A percentile compares a stretch with the other conserved stretches of the same genome.
These are phyloP conservation scores for Unio pictorum DNA, from an alignment of 2,888 invertebrate genomes.

Conservation along the genomic window DNA sequence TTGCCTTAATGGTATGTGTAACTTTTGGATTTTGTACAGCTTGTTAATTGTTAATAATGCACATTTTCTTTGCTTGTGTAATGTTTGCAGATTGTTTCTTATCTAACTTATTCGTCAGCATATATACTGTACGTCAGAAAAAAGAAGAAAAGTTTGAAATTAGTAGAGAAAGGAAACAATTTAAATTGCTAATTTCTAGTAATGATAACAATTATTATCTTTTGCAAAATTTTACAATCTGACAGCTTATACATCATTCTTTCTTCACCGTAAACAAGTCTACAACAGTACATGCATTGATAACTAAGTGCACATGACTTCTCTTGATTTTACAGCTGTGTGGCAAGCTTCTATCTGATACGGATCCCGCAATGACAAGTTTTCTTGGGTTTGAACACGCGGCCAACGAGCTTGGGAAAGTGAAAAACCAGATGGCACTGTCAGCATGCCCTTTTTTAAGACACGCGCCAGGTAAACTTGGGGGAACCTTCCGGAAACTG, in stretches of 20 bases:
- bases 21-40: not conserved
- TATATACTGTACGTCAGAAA: too few relatives aligned
- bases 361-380: slow-evolving; percentile 15
- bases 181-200: too few relatives aligned
- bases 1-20: slow-evolving; percentile 22
- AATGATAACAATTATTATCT: too few relatives aligned
- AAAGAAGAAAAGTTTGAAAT: too few relatives aligned
- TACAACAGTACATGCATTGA: too few relatives aligned
- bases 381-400: slow-evolving; percentile 19
- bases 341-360: slow-evolving; percentile 12
- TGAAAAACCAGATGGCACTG: slow-evolving; percentile 31
- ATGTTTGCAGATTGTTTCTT: too few relatives aligned
- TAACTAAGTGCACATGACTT: not conserved
- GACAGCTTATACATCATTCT: not conserved
- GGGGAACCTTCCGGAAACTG: slow-evolving; percentile 23
- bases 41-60: too few relatives aligned
- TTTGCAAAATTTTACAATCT: too few relatives aligned
- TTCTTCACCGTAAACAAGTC: not conserved
- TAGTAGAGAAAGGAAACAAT: too few relatives aligned
- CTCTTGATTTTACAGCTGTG: slow-evolving; percentile 14
- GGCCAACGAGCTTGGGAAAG: slow-evolving; percentile 27
- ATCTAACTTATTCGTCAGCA: too few relatives aligned
- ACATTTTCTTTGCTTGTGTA: too few relatives aligned
- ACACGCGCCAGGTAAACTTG: slow-evolving; percentile 27
- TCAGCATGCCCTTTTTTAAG: slow-evolving; percentile 24